Percentiles rank a stretch among this genome's conserved stretches.
phyloP scores from a whole-genome alignment of 2,888 invertebrate genomes.

The Meliscaeva auricollis region DNA sequence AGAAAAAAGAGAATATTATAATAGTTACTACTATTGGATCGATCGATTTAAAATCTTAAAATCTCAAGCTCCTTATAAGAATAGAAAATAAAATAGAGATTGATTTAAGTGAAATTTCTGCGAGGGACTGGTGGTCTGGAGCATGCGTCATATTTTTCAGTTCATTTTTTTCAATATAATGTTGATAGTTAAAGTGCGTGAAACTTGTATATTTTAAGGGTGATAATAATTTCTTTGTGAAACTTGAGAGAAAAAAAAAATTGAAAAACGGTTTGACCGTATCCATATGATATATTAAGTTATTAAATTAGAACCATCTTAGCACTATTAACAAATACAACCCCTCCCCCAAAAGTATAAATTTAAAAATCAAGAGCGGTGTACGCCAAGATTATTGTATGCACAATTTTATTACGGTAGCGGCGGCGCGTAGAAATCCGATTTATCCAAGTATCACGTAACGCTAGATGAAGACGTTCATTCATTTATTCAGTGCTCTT shows the following conservation, averaged over 20 bases:
- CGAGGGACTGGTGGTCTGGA: constrained; percentile 17
- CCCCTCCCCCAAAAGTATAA: not conserved
- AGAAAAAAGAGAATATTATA: not conserved
- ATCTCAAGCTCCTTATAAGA: not conserved
- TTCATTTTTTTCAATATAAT: constrained; percentile 24
- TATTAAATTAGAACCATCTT: not conserved
- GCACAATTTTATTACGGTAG: not conserved
- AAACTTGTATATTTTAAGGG: not conserved
- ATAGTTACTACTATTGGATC: not conserved
- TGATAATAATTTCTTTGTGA: not conserved
- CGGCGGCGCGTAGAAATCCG: not conserved
- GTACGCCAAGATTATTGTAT: constrained; percentile 10
- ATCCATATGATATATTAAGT: not conserved
- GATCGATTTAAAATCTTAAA: not conserved
- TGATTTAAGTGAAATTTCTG: not conserved
- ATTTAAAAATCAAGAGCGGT: not conserved
- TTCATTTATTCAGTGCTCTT: constrained; percentile 48
- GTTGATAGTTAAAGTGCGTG: constrained; percentile 23
- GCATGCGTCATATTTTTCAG: constrained; percentile 59
- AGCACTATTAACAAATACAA: not conserved
- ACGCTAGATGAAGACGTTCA: constrained; percentile 47
- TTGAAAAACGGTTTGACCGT: not conserved
- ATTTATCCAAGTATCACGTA: constrained; percentile 4
- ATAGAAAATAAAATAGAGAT: not conserved
- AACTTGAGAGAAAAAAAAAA: not conserved